Conservation (phyloP, 2,797 vertebrate genomes). For the Ciconia nigra region DNA sequence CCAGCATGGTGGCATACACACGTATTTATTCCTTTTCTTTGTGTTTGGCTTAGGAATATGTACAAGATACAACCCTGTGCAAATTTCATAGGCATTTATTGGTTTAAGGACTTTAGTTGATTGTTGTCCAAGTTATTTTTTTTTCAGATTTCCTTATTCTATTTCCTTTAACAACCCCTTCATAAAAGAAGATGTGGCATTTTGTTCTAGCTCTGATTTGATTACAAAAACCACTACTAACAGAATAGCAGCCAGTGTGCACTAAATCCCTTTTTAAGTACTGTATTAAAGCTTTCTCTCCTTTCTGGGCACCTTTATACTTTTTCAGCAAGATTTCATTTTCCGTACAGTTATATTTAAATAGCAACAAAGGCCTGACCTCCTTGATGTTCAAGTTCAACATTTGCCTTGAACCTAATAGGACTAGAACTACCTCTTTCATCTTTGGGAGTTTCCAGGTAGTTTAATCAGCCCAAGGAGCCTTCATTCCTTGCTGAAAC, state of each 20-base stretch:
- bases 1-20: fast-evolving
- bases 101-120: not conserved
- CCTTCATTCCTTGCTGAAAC: constrained; percentile 4
- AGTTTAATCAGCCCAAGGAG: constrained; percentile 23
- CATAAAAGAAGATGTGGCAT: not conserved
- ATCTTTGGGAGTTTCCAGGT: constrained; percentile 22
- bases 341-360: constrained; percentile 2
- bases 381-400: constrained; percentile 11
- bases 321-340: constrained; percentile 20
- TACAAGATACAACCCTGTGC: not conserved
- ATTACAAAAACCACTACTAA: not conserved
- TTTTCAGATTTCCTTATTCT: not conserved
- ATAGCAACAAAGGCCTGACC: not conserved
- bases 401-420: constrained; percentile 27
- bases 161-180: not conserved
- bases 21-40: not conserved
- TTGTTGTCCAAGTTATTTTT: not conserved
- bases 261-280: not conserved
- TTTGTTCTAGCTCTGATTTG: constrained; percentile 28
- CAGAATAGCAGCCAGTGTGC: not conserved
- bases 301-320: not conserved
- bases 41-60: not conserved
- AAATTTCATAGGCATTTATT: not conserved
- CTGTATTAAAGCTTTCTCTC: not conserved
- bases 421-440: not conserved